Evolutionary conservation across 2,888 invertebrate genomes (phyloP), one percentile per base, ranked within the genome.

Genomic region (Idaea aversata): DNA sequence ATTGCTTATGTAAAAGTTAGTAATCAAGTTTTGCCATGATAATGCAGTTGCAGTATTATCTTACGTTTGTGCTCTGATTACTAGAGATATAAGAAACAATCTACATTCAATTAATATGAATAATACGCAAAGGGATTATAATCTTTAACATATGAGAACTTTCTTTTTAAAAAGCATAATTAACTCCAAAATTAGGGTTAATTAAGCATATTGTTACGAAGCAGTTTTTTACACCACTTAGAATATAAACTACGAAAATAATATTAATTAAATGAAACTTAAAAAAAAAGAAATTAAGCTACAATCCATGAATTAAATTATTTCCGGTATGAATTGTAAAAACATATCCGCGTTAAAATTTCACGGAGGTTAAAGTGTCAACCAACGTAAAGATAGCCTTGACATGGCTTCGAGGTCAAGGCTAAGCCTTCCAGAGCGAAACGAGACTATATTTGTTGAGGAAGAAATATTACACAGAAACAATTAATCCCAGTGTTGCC

Each of bases 361-460:
- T 47, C 47, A 47, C 47, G 47, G 47, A 47, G 13, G 13, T 4
- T 47, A 7, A 47, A 47, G 47, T 47, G 13, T 47, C 47, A 13
- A 47, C 6, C 47, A 10, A 6, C 47, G 47, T 7, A 13, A n/a
- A n/a, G 13, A 4, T 13, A 77, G 70, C 79, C 81, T 77, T 80
- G 77, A 77, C 77, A 80, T 73, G 65, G 64, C 66, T 62, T 70
- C 63, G 67, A 73, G 73, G 76, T 72, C 77, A 78, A 77, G 78
- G 80, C 60, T 74, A 59, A 61, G 63, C 64, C 71, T 70, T 67
- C 65, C 69, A 65, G 15, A 63, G 70, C 73, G 71, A 72, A 64
- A 70, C 69, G 61, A 70, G 69, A 70, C 67, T 7, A 47, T 47
- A 10, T 36, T 36, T 5, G 47, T 47, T 47, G 4, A 10, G 47